These are phyloP conservation scores for Xenopus tropicalis DNA, from an alignment of 2,113 vertebrate genomes.

Conservation along the genomic window DNA sequence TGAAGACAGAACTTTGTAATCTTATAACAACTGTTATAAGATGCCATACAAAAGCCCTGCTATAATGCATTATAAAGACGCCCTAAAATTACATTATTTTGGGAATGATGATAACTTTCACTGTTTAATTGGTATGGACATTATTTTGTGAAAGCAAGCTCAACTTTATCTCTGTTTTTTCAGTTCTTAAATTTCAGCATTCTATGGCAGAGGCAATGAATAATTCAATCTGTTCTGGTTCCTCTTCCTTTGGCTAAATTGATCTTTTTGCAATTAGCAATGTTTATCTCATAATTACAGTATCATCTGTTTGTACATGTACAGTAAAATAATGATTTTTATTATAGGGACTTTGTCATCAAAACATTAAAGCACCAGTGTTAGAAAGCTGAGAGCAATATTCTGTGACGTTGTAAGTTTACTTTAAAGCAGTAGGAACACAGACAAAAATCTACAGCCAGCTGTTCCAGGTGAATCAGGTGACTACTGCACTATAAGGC, in stretches of 20 bases:
- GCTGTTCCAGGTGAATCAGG: no score
- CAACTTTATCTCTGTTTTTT: neutral
- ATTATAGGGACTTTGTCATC: neutral
- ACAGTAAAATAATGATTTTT: neutral
- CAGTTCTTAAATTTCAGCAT: slow-evolving; percentile 10
- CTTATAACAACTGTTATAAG: no score
- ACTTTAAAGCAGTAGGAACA: no score
- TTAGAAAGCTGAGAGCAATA: neutral
- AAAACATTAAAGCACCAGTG: neutral
- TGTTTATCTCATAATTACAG: slow-evolving; percentile 42
- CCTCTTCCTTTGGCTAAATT: slow-evolving; percentile 43
- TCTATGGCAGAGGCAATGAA: slow-evolving; percentile 24
- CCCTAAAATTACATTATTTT: slow-evolving; percentile 19
- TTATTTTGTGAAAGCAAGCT: neutral
- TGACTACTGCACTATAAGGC: no score
- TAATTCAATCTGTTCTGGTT: slow-evolving; percentile 42
- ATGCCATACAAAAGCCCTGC: no score
- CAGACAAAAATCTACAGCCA: no score
- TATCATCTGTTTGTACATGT: slow-evolving; percentile 22
- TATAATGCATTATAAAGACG: neutral
- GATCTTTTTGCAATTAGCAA: slow-evolving; percentile 53
- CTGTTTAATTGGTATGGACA: no score
- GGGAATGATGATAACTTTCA: no score
- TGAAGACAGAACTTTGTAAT: no score
- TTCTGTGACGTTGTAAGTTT: no score